Evolutionary conservation across 2,113 vertebrate genomes (phyloP).

Genomic region (Sylvicapra grimmia): DNA sequence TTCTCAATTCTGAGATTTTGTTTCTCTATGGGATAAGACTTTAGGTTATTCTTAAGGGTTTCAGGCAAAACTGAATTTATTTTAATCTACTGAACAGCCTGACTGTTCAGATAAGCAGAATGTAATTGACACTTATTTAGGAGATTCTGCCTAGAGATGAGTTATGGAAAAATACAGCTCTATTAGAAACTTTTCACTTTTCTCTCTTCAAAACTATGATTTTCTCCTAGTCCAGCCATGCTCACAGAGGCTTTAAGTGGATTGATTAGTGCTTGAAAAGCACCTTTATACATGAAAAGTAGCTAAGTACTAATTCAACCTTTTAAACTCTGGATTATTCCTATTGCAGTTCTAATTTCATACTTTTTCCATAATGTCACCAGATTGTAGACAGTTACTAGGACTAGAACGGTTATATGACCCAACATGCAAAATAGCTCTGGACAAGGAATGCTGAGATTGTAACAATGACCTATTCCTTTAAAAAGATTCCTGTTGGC

Average conservation of each 20-base stretch:
- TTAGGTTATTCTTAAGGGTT: neutral
- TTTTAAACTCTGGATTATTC: constrained; percentile 47
- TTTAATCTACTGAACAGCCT: constrained; percentile 7
- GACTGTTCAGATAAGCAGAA: constrained; percentile 42
- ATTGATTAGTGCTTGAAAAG: constrained; percentile 57
- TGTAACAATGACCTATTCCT: neutral
- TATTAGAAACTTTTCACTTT: neutral
- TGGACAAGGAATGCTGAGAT: constrained; percentile 2
- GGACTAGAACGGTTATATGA: constrained; percentile 45
- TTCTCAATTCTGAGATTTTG: constrained; percentile 29
- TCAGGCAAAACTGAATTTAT: constrained; percentile 24
- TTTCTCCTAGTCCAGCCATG: constrained; percentile 11
- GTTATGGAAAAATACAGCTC: constrained; percentile 38
- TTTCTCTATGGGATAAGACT: neutral
- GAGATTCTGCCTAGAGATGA: constrained; percentile 26
- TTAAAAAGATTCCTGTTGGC: neutral
- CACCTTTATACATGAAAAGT: constrained; percentile 52
- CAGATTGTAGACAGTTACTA: constrained; percentile 35
- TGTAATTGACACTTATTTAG: constrained; percentile 49
- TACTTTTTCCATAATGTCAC: constrained; percentile 45
- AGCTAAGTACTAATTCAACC: constrained; percentile 36
- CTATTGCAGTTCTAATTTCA: constrained; percentile 39
- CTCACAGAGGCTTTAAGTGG: neutral
- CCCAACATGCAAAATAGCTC: constrained; percentile 56
- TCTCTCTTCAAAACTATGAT: constrained; percentile 23